Evolutionary conservation across 1,140 invertebrate genomes (phyloP), one percentile per base, ranked within the genome.

Genomic region (Mactra quadrangularis): DNA sequence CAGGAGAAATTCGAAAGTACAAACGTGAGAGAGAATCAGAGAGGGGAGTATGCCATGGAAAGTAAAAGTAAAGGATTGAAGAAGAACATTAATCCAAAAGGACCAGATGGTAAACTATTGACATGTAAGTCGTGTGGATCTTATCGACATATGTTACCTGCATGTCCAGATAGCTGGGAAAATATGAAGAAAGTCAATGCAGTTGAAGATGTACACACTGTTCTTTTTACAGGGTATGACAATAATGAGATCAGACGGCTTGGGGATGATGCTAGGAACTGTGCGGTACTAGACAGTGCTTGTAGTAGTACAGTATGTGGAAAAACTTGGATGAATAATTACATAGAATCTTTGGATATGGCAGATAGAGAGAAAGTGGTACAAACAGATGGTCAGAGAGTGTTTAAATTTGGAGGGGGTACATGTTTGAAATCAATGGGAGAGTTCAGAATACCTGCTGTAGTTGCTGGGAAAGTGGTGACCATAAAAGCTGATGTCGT

Each of bases 231-330:
- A 35, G 75, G 75, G 15, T 64, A 79, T 35, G 41, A 78, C 1
- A 71, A 41, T 27, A 33, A 62, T 15, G 76, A 79, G 25, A 62
- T 79, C 17, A 22, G 27, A 41, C 33, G 53, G 7, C 47, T 81
- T 13, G 75, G 55, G 17, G 57, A 29, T 47, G 83, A 84, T 72
- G n/a, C n/a, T n/a, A n/a, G n/a, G n/a, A n/a, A n/a, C n/a, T n/a
- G n/a, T n/a, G n/a, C n/a, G n/a, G n/a, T n/a, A n/a, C n/a, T n/a
- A n/a, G n/a, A n/a, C n/a, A n/a, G n/a, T n/a, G n/a, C n/a, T n/a
- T n/a, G n/a, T 52, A 52, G 68, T 22, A 76, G 78, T 55, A 85
- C 70, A 27, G 84, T 76, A 29, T 85, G 78, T 76, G 84, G 78
- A 57, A 53, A 47, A 57, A 68, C 17, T 25, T 85, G 84, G 84